Base-by-base conservation (phyloP, 2,888 invertebrate species). In the Cynaeus angustus region DNA sequence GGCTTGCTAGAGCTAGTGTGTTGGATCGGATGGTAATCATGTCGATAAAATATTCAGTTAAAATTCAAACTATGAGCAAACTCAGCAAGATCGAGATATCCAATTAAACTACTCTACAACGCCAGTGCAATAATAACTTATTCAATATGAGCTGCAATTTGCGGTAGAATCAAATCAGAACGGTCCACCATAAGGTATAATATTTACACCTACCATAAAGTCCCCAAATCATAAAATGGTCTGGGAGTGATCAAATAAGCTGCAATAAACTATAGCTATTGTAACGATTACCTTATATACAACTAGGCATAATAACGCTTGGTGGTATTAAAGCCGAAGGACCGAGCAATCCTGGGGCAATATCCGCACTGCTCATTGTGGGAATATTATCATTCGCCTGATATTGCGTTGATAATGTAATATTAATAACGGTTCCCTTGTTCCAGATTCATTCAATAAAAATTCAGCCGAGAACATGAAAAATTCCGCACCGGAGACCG, bases 341-440 rank as follows among this genome's bases (percentile, higher is more conserved):
- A 41, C 8, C 53, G 14, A 26, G 53, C 65, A 64, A 52, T 53
- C 53, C 43, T 30, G 50, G 9, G 53, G 53, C 41, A 64, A 64
- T 53, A 64, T 64, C 53, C 41, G 50, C 53, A 43, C 33, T 12
- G 53, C 16, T 53, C 53, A 64, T 65, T 65, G 55, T 65, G 55
- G 43, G 26, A 43, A 56, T 56, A 56, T 56, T 43, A 56, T 43
- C 43, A 56, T 56, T 43, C 56, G 28, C 56, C 3, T 10, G 50
- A 26, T 43, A 56, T 56, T 43, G 41, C 43, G 21, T 16, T 56
- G 21, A 43, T 43, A 56, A 56, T 56, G 43, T 26, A 43, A 56
- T 56, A 56, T 56, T 43, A 56, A 43, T 43, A 56, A 43, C 28
- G 56, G 12, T 56, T 56, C 56, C 55, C 56, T 26, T 43, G 56